Conservation (phyloP, 2,113 vertebrate species). For the Cyphomyrus discorhynchus region DNA sequence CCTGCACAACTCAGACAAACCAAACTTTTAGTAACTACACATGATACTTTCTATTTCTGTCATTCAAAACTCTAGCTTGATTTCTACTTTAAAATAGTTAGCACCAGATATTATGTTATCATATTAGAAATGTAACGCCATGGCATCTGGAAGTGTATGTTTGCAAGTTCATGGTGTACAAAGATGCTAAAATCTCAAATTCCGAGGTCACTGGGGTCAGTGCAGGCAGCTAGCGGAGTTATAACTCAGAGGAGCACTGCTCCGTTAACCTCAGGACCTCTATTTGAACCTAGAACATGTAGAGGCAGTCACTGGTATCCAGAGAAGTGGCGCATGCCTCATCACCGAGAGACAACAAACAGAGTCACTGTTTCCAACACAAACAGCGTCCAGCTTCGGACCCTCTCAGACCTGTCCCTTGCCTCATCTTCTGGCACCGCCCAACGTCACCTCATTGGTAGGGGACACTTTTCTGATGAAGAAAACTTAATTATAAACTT, state of each 20-base stretch:
- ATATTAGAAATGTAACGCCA: background rate
- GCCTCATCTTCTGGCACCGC: background rate
- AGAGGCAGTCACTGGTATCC: background rate
- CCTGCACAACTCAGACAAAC: background rate
- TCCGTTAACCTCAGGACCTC: background rate
- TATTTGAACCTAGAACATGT: background rate
- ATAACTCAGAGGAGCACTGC: background rate
- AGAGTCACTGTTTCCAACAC: conserved; percentile 13
- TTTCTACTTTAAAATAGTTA: background rate
- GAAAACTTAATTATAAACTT: background rate
- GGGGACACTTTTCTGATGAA: background rate
- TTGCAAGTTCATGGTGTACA: background rate
- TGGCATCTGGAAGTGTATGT: background rate
- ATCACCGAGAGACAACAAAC: conserved; percentile 13
- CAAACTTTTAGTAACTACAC: background rate
- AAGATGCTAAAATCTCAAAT: background rate
- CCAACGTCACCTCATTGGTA: background rate
- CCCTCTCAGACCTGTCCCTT: background rate
- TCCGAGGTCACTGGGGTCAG: background rate
- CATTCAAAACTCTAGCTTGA: background rate
- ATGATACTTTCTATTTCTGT: background rate
- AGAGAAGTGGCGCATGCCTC: background rate
- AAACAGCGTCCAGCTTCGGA: background rate
- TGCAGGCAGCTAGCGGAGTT: background rate
- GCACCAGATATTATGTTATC: background rate